Conservation (phyloP, 1,140 invertebrate species). For the Bombus picipes region DNA sequence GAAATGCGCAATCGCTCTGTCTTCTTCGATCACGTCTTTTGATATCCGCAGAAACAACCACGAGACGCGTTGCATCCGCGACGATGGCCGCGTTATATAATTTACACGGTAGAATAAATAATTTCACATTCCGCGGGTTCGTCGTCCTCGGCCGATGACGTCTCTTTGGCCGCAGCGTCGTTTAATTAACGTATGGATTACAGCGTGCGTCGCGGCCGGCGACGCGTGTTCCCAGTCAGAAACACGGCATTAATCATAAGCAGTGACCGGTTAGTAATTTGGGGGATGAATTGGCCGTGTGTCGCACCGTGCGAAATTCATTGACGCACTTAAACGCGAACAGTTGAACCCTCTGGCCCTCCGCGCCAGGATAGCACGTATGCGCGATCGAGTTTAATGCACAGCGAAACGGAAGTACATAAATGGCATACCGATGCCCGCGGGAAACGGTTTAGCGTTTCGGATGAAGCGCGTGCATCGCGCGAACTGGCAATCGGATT, state of each 20-base stretch:
- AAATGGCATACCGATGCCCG: slow-evolving; percentile 44
- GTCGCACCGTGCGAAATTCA: slow-evolving; percentile 50
- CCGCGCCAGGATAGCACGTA: neutral
- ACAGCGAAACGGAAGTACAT: slow-evolving; percentile 52
- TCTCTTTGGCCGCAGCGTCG: slow-evolving; percentile 45
- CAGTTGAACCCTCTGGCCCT: neutral
- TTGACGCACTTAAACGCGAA: slow-evolving; percentile 50
- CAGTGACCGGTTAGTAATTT: slow-evolving; percentile 43
- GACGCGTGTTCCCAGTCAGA: slow-evolving; percentile 42
- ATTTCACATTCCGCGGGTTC: slow-evolving; percentile 40
- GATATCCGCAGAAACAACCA: neutral
- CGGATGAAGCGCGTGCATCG: neutral
- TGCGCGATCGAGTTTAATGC: slow-evolving; percentile 39
- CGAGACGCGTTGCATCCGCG: neutral
- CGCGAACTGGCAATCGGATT: slow-evolving; percentile 3
- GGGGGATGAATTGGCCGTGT: slow-evolving; percentile 34
- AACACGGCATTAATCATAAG: slow-evolving; percentile 67
- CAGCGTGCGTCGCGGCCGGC: slow-evolving; percentile 42
- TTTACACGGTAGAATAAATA: slow-evolving; percentile 48
- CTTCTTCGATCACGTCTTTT: neutral
- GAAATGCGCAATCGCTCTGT: neutral
- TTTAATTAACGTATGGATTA: slow-evolving; percentile 68
- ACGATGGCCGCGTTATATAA: too few relatives aligned
- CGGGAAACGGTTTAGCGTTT: slow-evolving; percentile 26
- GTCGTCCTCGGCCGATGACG: slow-evolving; percentile 54